Percentiles rank a stretch among this genome's conserved stretches.
Evolutionary conservation across 1,140 invertebrate species (phyloP).

Genomic region (Sarcophaga peregrina): DNA sequence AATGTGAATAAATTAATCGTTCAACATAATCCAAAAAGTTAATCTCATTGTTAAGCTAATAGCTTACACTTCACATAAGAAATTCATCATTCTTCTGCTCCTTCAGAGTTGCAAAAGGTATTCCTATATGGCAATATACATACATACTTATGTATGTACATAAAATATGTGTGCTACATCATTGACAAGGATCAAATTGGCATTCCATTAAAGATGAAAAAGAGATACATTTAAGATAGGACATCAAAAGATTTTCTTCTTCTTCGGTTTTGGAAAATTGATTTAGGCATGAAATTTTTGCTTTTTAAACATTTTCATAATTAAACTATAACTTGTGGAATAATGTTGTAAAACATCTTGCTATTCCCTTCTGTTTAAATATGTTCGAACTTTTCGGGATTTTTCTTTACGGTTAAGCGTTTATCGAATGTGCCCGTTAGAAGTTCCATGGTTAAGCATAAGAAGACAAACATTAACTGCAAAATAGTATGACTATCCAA

Average conservation of each 20-base stretch:
- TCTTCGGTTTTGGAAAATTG: not conserved
- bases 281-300: not conserved
- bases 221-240: not conserved
- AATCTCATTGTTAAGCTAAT: conserved; percentile 25
- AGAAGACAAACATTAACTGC: too few relatives aligned
- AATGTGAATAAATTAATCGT: conserved; percentile 16
- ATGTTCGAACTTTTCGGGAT: too few relatives aligned
- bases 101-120: not conserved
- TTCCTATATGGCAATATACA: not conserved
- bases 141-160: not conserved
- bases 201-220: not conserved
- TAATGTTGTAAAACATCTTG: too few relatives aligned
- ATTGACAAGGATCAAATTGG: not conserved
- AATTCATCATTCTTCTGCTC: not conserved
- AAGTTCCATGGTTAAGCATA: too few relatives aligned
- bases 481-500: too few relatives aligned
- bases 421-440: too few relatives aligned
- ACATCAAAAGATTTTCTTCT: not conserved
- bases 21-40: conserved; percentile 13
- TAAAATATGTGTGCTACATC: too few relatives aligned
- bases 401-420: too few relatives aligned
- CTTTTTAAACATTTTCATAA: too few relatives aligned
- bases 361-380: too few relatives aligned
- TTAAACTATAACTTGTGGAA: too few relatives aligned
- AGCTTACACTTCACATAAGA: not conserved